Percentiles rank a stretch among this genome's conserved stretches.
phyloP scores from a whole-genome alignment of 2,797 vertebrate species.

The Clarias pachynema region DNA sequence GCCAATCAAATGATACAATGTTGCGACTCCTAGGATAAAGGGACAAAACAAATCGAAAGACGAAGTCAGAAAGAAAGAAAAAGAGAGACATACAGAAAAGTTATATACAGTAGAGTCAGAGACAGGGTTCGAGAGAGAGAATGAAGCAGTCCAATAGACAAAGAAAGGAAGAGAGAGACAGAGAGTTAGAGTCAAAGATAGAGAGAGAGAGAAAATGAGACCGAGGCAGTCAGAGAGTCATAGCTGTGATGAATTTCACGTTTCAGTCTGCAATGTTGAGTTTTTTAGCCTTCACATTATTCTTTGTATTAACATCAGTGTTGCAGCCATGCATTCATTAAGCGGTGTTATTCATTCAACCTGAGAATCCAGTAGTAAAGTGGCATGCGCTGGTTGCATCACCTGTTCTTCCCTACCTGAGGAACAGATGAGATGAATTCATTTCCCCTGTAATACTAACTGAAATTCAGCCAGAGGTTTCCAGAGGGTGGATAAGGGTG shows the following conservation, averaged over 20 bases:
- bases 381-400: conserved; percentile 18
- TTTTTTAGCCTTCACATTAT: neutral
- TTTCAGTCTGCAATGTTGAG: neutral
- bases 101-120: neutral
- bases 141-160: neutral
- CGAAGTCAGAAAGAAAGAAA: neutral
- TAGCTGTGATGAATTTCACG: neutral
- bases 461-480: conserved; percentile 44
- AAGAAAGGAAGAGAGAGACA: neutral
- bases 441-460: conserved; percentile 48
- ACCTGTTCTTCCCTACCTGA: conserved; percentile 21
- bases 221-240: neutral
- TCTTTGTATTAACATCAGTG: neutral
- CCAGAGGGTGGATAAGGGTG: conserved; percentile 53
- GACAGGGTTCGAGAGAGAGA: neutral
- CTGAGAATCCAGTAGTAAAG: conserved; percentile 2
- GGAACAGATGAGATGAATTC: conserved; percentile 40
- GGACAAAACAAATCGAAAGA: neutral
- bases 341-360: neutral
- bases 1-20: no score
- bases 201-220: neutral
- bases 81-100: neutral
- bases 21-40: no score
- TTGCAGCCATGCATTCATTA: neutral
- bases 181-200: no score